Conservation (phyloP, 2,888 invertebrate species). For the Phaedon cochleariae region DNA sequence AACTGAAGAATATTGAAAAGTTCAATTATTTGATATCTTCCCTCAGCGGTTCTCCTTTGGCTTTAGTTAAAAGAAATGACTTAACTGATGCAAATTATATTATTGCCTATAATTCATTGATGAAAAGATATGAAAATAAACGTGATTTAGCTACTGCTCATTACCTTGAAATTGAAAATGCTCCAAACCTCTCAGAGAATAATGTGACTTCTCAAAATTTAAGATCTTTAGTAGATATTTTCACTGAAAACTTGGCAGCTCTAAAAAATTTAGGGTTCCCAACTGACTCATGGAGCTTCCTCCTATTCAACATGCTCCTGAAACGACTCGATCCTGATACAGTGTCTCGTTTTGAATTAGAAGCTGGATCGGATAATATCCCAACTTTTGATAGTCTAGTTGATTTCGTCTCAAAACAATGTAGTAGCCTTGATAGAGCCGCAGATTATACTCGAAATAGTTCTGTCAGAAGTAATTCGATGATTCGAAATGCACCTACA, state of each 20-base stretch:
- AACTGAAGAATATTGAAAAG: not conserved
- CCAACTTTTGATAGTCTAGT: not conserved
- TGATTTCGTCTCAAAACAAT: not conserved
- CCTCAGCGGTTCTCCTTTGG: not conserved
- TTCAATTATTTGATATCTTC: not conserved
- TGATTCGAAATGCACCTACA: not conserved
- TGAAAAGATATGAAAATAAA: not conserved
- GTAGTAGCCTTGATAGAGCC: not conserved
- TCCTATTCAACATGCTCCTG: constrained; percentile 7
- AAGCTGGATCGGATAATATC: not conserved
- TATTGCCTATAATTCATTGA: not conserved
- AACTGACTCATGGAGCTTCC: constrained; percentile 7
- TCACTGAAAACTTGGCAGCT: constrained; percentile 12
- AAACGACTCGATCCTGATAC: constrained; percentile 2
- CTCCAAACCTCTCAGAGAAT: not conserved
- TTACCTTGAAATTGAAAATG: not conserved
- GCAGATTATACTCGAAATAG: not conserved
- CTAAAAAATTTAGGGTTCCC: constrained; percentile 12
- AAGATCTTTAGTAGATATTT: constrained; percentile 5
- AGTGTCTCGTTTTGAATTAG: not conserved
- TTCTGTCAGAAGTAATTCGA: not conserved
- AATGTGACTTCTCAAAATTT: not conserved
- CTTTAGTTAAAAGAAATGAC: not conserved
- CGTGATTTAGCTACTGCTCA: constrained; percentile 2
- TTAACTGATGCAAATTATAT: not conserved